These are phyloP conservation scores for Macaria liturata DNA, from an alignment of 2,888 invertebrate genomes.

Conservation along the genomic window DNA sequence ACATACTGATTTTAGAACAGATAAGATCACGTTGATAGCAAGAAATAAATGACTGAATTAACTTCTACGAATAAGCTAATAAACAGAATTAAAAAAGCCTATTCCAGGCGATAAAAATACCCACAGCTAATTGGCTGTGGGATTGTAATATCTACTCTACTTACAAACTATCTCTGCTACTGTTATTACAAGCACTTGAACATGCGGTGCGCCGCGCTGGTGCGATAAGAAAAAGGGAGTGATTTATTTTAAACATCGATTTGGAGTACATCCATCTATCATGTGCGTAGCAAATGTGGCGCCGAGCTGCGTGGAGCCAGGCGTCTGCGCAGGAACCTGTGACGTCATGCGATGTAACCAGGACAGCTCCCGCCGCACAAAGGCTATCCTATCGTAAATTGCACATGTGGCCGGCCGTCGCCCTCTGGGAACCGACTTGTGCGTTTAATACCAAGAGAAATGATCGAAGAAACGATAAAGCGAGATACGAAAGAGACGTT, in stretches of 20 bases:
- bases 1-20: background rate
- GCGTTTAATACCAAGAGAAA: slow-evolving; percentile 39
- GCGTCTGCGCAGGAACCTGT: slow-evolving; percentile 59
- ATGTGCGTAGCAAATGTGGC: slow-evolving; percentile 77
- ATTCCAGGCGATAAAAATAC: slow-evolving; percentile 14
- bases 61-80: background rate
- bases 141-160: slow-evolving; percentile 20
- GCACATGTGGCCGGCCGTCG: slow-evolving; percentile 30
- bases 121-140: slow-evolving; percentile 22
- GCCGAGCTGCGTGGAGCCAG: slow-evolving; percentile 59
- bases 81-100: slow-evolving; percentile 2
- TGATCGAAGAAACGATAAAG: slow-evolving; percentile 26
- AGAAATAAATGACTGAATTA: background rate
- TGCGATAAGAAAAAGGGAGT: slow-evolving; percentile 59
- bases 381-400: slow-evolving; percentile 39
- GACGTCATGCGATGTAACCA: slow-evolving; percentile 59
- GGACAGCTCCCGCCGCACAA: slow-evolving; percentile 42
- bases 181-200: slow-evolving; percentile 55
- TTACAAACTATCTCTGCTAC: slow-evolving; percentile 25
- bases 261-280: slow-evolving; percentile 59
- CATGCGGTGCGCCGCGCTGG: slow-evolving; percentile 47
- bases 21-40: no score
- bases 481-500: no score
- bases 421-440: slow-evolving; percentile 12
- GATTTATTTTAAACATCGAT: slow-evolving; percentile 66